A percentile compares a stretch with the other conserved stretches of the same genome.
These are phyloP conservation scores for Hylaeus anthracinus DNA, from an alignment of 1,140 invertebrate genomes.

Conservation along the genomic window DNA sequence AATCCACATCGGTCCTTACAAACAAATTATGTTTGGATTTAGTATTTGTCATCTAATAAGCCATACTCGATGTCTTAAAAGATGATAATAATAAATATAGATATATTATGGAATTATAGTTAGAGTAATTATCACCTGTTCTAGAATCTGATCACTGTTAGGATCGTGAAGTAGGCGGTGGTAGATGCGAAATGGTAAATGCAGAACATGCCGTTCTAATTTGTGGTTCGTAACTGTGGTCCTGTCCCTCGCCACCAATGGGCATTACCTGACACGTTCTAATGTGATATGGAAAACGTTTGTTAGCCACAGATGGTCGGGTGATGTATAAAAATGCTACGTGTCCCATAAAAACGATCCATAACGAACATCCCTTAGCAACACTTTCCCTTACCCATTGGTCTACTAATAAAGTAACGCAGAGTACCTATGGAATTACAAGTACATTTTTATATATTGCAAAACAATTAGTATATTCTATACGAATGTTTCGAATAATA, in stretches of 20 bases:
- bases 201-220: conserved; percentile 48
- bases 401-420: conserved; percentile 91
- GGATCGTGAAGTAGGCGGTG: conserved; percentile 14
- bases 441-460: conserved; percentile 43
- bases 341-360: conserved; percentile 89
- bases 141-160: conserved; percentile 14
- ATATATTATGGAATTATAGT: not conserved
- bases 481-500: not conserved
- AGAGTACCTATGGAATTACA: conserved; percentile 85
- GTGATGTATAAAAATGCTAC: conserved; percentile 86
- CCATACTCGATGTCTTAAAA: not conserved
- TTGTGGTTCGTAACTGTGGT: conserved; percentile 71
- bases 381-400: conserved; percentile 96
- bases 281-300: conserved; percentile 75
- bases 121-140: not conserved
- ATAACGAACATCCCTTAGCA: conserved; percentile 89
- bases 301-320: conserved; percentile 69
- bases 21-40: not conserved
- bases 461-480: not conserved
- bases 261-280: conserved; percentile 74
- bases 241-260: conserved; percentile 66
- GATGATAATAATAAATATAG: not conserved
- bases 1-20: not conserved
- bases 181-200: conserved; percentile 61
- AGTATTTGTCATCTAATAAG: no score